These are phyloP conservation scores for Hyposoter dolosus DNA, from an alignment of 2,888 invertebrate genomes.

Conservation along the genomic window DNA sequence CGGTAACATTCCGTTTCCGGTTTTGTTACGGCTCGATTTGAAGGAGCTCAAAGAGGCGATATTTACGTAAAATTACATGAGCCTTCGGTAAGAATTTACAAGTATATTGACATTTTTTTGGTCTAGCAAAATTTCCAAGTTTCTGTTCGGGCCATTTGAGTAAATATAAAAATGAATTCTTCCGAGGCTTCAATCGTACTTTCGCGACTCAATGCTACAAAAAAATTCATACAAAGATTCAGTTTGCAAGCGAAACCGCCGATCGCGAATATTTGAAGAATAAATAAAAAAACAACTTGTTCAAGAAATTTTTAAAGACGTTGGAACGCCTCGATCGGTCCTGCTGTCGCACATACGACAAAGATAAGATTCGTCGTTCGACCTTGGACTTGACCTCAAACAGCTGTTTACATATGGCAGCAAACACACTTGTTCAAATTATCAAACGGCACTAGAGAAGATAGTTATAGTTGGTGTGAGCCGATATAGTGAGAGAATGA, in stretches of 20 bases:
- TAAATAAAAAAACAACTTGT: neutral
- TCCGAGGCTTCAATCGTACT: neutral
- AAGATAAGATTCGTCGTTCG: slow-evolving; percentile 40
- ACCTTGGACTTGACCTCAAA: slow-evolving; percentile 60
- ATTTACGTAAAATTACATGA: neutral
- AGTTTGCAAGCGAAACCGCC: neutral
- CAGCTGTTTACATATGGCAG: slow-evolving; percentile 12
- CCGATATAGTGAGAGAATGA: neutral
- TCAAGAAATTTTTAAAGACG: neutral
- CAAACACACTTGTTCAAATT: slow-evolving; percentile 41
- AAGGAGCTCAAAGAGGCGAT: neutral
- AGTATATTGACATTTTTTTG: neutral
- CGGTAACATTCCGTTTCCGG: neutral
- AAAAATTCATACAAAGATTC: neutral
- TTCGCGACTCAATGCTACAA: neutral
- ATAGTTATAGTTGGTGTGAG: slow-evolving; percentile 10
- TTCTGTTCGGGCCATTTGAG: neutral
- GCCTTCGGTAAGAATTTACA: neutral
- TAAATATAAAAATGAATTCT: neutral
- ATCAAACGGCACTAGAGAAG: slow-evolving; percentile 52
- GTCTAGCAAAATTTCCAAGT: neutral
- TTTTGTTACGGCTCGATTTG: neutral
- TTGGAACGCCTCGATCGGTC: neutral
- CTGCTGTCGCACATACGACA: neutral
- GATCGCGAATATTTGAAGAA: neutral